Evolutionary conservation across 2,888 invertebrate genomes (phyloP).

Genomic region (Leptopilina myrica): DNA sequence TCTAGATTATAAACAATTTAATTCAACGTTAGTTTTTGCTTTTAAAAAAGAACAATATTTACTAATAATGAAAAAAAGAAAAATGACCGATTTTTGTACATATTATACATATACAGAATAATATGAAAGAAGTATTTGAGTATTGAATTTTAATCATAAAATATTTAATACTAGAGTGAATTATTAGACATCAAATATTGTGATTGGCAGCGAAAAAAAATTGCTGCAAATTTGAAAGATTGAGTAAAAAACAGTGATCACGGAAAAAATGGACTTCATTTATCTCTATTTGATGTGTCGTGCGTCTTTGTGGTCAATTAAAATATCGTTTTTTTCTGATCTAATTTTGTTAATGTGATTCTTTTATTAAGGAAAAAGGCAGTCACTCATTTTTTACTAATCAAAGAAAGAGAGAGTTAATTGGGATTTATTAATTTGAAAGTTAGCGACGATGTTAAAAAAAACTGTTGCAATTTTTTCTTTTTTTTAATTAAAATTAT

Average conservation of each 20-base stretch:
- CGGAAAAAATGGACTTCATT: conserved; percentile 4
- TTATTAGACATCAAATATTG: conserved; percentile 37
- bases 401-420: too few relatives aligned
- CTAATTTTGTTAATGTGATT: conserved; percentile 16
- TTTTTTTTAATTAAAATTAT: too few relatives aligned
- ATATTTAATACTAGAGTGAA: conserved; percentile 35
- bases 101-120: conserved; percentile 64
- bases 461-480: too few relatives aligned
- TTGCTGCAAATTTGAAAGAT: conserved; percentile 44
- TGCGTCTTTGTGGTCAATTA: conserved; percentile 6
- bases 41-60: conserved; percentile 58
- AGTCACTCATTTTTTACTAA: too few relatives aligned
- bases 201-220: conserved; percentile 55
- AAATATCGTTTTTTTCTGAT: not conserved
- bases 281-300: conserved; percentile 25
- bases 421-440: too few relatives aligned
- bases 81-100: conserved; percentile 62
- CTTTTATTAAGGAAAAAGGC: too few relatives aligned
- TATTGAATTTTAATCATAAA: conserved; percentile 48
- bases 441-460: too few relatives aligned
- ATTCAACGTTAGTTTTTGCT: conserved; percentile 61
- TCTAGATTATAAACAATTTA: conserved; percentile 60
- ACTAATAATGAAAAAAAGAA: conserved; percentile 10
- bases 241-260: conserved; percentile 22
- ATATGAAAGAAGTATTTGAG: conserved; percentile 46